phyloP scores from a whole-genome alignment of 2,888 invertebrate species.

The Dione vanillae region DNA sequence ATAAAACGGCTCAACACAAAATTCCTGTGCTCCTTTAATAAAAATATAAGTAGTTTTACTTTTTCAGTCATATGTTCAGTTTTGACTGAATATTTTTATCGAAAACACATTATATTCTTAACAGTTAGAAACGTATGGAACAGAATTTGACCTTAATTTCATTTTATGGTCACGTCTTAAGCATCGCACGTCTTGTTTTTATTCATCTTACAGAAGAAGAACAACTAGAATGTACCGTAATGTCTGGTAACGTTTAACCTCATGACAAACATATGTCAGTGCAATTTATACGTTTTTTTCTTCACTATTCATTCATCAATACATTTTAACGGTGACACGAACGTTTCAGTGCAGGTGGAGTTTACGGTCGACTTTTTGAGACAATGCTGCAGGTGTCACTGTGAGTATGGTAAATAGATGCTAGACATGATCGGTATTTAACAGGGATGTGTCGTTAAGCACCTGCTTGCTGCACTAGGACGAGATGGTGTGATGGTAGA shows the following conservation, averaged over 20 bases:
- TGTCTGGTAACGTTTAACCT: constrained; percentile 36
- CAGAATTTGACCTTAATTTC: constrained; percentile 31
- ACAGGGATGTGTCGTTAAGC: constrained; percentile 81
- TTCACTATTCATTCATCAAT: constrained; percentile 50
- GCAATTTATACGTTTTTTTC: constrained; percentile 36
- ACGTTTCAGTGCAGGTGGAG: constrained; percentile 66
- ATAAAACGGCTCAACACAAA: too few relatives aligned
- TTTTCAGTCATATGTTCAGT: not conserved
- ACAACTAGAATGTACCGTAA: constrained; percentile 44
- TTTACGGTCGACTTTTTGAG: constrained; percentile 76
- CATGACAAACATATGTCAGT: constrained; percentile 39
- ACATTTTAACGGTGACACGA: constrained; percentile 59
- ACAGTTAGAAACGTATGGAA: constrained; percentile 13
- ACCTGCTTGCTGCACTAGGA: constrained; percentile 71
- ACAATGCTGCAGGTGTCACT: constrained; percentile 78
- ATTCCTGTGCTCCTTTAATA: too few relatives aligned
- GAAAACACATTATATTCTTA: constrained; percentile 5
- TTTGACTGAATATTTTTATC: constrained; percentile 11
- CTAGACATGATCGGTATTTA: constrained; percentile 83
- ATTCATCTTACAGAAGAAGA: constrained; percentile 26
- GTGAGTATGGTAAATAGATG: constrained; percentile 79
- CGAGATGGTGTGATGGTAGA: constrained; percentile 60
- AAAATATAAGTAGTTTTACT: too few relatives aligned
- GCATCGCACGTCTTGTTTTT: constrained; percentile 26
- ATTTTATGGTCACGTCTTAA: constrained; percentile 28